Base-by-base conservation (phyloP, 2,797 vertebrate species). In the Alauda arvensis region DNA sequence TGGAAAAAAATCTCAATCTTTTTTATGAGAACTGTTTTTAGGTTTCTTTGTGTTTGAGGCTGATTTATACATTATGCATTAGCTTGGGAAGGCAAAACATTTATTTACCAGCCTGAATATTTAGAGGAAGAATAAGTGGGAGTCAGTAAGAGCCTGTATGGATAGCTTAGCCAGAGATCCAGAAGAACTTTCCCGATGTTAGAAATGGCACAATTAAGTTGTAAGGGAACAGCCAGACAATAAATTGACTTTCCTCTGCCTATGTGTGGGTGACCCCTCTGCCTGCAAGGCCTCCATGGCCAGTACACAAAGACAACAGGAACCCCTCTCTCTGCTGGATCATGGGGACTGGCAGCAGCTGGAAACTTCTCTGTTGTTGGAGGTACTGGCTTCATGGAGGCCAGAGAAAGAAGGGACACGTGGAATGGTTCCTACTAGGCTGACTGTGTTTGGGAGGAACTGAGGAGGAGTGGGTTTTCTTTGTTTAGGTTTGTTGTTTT, bases 11-110 rank as follows among this genome's bases (percentile, higher is more conserved):
- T 12, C 33, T 51, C 60, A 43, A 25, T 92, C 66, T 81, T 92
- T 88, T 93, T 84, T 62, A 11, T 84, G 88, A 79, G 82, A 80
- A 87, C 72, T 67, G 81, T 40, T 90, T 93, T 91, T 87, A 91
- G 61, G 37, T 82, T 94, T 94, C 72, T 71, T 84, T 88, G 40
- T 93, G 48, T 88, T 92, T 68, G n/a, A 42, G 52, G 18, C 84
- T 87, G 90, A 68, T 81, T 85, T 94, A 90, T 94, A 87, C 87
- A 81, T 94, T 91, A 88, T 94, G 67, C 74, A 78, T 91, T 90
- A 94, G 82, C 18, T 55, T 1, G 12, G 61, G 77, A 88, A 91
- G 87, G 79, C 74, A 92, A 92, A 92, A 88, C 89, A 93, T 77
- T 88, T 66, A 68, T 92, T 88, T 89, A 57, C 78, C 72, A 68